phyloP scores from a whole-genome alignment of 2,888 invertebrate genomes.

The Andrena fulva region DNA sequence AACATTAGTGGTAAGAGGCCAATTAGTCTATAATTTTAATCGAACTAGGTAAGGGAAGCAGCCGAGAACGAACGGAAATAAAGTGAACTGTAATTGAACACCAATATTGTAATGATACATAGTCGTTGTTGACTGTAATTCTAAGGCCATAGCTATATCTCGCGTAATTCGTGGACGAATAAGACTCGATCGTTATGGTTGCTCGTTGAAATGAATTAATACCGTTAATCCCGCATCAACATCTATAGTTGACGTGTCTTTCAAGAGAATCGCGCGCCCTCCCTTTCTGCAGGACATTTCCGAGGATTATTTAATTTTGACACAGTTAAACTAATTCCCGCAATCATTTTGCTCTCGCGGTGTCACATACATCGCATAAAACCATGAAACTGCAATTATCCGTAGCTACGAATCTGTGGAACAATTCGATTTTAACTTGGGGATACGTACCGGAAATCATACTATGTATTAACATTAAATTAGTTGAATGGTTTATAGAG shows the following conservation, averaged over 20 bases:
- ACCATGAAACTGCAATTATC: neutral
- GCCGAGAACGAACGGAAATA: slow-evolving; percentile 44
- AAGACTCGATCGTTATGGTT: slow-evolving; percentile 26
- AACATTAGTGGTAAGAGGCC: slow-evolving; percentile 25
- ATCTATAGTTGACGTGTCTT: slow-evolving; percentile 18
- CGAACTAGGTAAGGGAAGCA: neutral
- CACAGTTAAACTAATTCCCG: neutral
- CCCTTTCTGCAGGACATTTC: neutral
- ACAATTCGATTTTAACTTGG: neutral
- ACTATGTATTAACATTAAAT: too few species aligned
- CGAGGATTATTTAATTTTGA: neutral
- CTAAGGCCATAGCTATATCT: slow-evolving; percentile 37
- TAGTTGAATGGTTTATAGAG: too few species aligned
- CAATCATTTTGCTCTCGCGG: neutral
- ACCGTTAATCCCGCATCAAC: slow-evolving; percentile 36
- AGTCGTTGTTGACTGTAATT: slow-evolving; percentile 52
- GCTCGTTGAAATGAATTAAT: slow-evolving; percentile 28
- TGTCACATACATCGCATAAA: neutral
- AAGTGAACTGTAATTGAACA: slow-evolving; percentile 83
- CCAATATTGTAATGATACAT: slow-evolving; percentile 82
- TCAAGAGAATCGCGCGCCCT: slow-evolving; percentile 6
- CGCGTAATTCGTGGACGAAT: slow-evolving; percentile 9
- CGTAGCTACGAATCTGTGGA: neutral
- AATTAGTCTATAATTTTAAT: slow-evolving; percentile 28
- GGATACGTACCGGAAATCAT: neutral